Percentiles rank a stretch among this genome's conserved stretches.
phyloP scores from a whole-genome alignment of 2,113 vertebrate species.

The Pogonocichla stellata region DNA sequence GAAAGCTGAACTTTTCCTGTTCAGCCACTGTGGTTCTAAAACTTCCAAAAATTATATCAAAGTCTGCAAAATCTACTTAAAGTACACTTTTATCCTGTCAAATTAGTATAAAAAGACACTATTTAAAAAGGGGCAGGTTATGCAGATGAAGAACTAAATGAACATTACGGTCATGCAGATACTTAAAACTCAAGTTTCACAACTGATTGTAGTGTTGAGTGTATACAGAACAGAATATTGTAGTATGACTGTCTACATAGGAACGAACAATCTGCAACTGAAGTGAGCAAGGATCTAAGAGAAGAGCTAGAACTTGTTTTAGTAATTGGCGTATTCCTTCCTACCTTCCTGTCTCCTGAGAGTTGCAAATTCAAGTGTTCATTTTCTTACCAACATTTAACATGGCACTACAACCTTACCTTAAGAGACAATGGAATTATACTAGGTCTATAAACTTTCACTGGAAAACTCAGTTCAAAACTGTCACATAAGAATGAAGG shows the following conservation, averaged over 20 bases:
- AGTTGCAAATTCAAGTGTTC: neutral
- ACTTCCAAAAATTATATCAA: neutral
- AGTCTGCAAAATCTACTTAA: neutral
- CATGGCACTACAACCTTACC: neutral
- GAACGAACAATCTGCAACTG: neutral
- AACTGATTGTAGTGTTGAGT: neutral
- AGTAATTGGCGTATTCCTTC: neutral
- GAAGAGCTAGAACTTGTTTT: neutral
- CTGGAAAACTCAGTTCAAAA: neutral
- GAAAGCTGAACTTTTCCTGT: neutral
- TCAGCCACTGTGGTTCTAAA: neutral
- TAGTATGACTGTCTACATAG: neutral
- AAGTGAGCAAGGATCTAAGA: neutral
- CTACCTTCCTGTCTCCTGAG: no score
- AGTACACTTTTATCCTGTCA: neutral
- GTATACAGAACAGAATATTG: neutral
- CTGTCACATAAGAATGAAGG: neutral
- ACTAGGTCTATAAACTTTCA: neutral
- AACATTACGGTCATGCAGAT: neutral
- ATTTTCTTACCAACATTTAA: neutral
- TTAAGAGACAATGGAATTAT: neutral
- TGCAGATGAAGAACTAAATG: neutral
- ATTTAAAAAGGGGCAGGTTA: neutral
- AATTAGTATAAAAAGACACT: neutral
- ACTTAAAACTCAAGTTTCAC: neutral